Base-by-base conservation (phyloP, 2,888 invertebrate genomes). In the Brenthis hecate region DNA sequence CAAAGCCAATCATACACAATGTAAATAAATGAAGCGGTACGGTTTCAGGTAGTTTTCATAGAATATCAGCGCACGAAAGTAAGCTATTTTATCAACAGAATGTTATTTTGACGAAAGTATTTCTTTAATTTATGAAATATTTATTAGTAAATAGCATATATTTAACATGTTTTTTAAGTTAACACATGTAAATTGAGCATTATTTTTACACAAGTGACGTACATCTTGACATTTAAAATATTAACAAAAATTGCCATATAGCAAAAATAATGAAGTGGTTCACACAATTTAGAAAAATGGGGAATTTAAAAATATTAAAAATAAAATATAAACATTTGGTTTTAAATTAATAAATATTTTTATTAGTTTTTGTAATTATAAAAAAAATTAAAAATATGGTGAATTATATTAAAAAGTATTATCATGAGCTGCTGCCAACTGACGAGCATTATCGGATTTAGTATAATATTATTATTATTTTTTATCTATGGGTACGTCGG, bases 171-270 rank as follows among this genome's bases (percentile, higher is more conserved):
- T 68, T 63, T 70, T 62, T 70, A 70, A 66, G 53, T 58, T 65
- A 74, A 66, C 73, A 72, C 74, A 72, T 72, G 71, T 70, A 72
- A 72, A 63, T 66, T 66, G 56, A 65, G 71, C 68, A 71, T 65
- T 68, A 68, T 65, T 67, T 65, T 65, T 60, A 56, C 51, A 47
- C 60, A 67, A 56, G 69, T 75, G 73, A 72, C 74, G 67, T 62
- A 54, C 71, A 68, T 63, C 71, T 69, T 66, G 66, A 60, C 60
- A 55, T 60, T 66, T 66, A 60, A 16, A 60, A 60, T 60, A 50
- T 50, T 13, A n/a, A 13, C 13, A 50, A 50, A 32, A 47, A 32
- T 60, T 60, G 60, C 60, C 60, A 60, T 60, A 11, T 2, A 32
- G 13, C 48, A 60, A 60, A 47, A 60, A 28, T 43, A 43, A 43